Evolutionary conservation across 2,113 vertebrate genomes (phyloP).

Genomic region (Atherinomorus stipes): DNA sequence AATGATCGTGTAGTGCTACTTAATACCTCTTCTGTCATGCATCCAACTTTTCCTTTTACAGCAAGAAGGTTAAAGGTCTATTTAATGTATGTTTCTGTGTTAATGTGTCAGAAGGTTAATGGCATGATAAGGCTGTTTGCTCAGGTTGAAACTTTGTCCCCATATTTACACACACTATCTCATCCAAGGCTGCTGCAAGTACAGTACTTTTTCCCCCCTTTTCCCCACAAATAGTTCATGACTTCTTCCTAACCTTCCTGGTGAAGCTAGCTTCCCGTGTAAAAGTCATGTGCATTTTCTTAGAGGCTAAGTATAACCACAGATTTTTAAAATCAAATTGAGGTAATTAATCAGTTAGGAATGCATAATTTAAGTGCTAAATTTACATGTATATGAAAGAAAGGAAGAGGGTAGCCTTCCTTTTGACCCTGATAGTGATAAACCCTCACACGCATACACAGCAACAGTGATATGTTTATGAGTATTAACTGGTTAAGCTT

Average conservation of each 20-base stretch:
- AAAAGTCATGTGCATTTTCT: too few relatives aligned
- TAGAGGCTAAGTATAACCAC: too few relatives aligned
- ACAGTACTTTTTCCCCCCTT: neutral
- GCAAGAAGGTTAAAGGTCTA: conserved; percentile 2
- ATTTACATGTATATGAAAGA: too few relatives aligned
- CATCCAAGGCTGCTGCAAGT: neutral
- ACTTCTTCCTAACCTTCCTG: neutral
- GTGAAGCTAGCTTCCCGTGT: too few relatives aligned
- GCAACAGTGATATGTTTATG: too few relatives aligned
- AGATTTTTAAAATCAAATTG: too few relatives aligned
- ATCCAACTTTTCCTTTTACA: neutral
- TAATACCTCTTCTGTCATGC: neutral
- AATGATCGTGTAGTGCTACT: neutral
- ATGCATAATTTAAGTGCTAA: too few relatives aligned
- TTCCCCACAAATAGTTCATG: neutral
- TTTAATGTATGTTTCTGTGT: conserved; percentile 4
- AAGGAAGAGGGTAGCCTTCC: too few relatives aligned
- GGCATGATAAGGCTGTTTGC: conserved; percentile 30
- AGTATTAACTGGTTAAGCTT: too few relatives aligned
- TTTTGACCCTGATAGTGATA: too few relatives aligned
- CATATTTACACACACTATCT: neutral
- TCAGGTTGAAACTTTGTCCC: conserved; percentile 2
- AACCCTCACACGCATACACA: too few relatives aligned
- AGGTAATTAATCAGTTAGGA: too few relatives aligned
- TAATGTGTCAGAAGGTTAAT: conserved; percentile 29